A percentile compares a stretch with the other conserved stretches of the same genome.
Conservation (phyloP, 2,888 invertebrate species). For the Hirtodrosophila alboralis region DNA sequence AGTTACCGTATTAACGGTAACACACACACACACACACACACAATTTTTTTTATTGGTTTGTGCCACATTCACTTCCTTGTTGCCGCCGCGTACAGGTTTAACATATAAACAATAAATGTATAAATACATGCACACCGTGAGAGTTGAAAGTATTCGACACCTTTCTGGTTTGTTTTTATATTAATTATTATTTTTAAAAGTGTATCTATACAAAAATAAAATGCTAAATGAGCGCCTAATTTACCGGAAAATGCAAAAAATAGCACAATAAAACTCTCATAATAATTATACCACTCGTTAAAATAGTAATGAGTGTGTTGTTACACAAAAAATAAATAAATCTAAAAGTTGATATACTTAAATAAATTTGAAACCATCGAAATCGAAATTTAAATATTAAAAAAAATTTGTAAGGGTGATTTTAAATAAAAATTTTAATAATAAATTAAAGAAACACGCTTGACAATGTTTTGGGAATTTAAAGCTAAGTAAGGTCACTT, state of each 20-base stretch:
- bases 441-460: not conserved
- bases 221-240: constrained; percentile 41
- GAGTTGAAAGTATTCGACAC: constrained; percentile 17
- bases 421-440: no score
- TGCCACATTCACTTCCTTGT: constrained; percentile 62
- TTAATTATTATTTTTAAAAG: constrained; percentile 5
- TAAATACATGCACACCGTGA: constrained; percentile 21
- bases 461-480: no score
- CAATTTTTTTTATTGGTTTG: constrained; percentile 41
- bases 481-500: no score
- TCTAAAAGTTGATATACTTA: no score
- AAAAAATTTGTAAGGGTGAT: no score
- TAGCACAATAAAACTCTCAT: constrained; percentile 5
- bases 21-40: constrained; percentile 13
- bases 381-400: no score
- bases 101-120: constrained; percentile 5
- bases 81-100: constrained; percentile 42
- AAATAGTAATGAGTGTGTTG: not conserved
- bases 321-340: not conserved
- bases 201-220: constrained; percentile 15
- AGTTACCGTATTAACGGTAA: constrained; percentile 28
- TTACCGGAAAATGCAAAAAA: constrained; percentile 38
- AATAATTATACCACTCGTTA: constrained; percentile 1
- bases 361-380: no score
- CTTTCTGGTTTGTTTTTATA: constrained; percentile 1